Evolutionary conservation across 2,888 invertebrate species (phyloP).

Genomic region (Tetanocera ferruginea): DNA sequence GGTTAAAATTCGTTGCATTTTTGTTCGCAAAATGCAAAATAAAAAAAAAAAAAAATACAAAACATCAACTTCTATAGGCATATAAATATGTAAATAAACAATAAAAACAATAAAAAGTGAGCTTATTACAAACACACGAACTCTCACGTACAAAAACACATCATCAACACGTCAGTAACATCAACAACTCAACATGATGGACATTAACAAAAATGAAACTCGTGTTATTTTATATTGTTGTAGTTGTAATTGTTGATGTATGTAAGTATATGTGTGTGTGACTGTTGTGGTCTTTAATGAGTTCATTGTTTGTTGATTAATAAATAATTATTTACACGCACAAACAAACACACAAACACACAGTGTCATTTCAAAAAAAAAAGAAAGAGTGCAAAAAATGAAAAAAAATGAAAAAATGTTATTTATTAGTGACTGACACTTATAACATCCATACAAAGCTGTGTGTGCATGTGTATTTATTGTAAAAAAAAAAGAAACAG

Average conservation of each 20-base stretch:
- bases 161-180: not conserved
- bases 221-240: not conserved
- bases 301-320: slow-evolving; percentile 55
- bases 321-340: slow-evolving; percentile 57
- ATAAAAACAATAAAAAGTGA: not conserved
- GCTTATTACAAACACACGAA: not conserved
- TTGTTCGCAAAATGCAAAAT: not conserved
- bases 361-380: too few species aligned
- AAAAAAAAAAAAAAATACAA: not conserved
- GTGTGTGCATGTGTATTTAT: not conserved
- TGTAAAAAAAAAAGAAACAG: not conserved
- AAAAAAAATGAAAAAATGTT: too few species aligned
- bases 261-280: not conserved
- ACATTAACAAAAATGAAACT: not conserved
- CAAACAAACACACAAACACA: not conserved
- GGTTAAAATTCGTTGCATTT: not conserved
- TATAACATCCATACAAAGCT: not conserved
- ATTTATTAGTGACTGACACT: not conserved
- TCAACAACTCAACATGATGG: not conserved
- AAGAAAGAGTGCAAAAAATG: too few species aligned
- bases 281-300: slow-evolving; percentile 26
- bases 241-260: not conserved
- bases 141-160: not conserved
- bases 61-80: not conserved
- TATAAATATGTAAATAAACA: not conserved